A percentile compares a stretch with the other conserved stretches of the same genome.
Conservation (phyloP, 2,888 invertebrate genomes). For the Drosophila pseudotalamancana region DNA sequence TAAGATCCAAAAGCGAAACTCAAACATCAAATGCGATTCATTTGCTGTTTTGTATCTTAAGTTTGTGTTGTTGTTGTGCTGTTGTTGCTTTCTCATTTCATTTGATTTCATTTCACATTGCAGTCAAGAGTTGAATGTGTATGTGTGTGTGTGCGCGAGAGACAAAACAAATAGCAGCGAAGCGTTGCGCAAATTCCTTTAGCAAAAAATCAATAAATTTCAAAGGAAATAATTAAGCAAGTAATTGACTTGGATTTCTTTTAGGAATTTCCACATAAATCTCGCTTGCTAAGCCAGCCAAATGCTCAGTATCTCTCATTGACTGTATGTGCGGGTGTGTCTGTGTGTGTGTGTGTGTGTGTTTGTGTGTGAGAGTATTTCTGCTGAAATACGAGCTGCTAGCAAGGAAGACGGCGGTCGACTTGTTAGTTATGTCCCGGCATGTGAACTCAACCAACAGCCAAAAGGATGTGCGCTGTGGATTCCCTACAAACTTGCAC, state of each 20-base stretch:
- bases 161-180: constrained; percentile 62
- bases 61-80: constrained; percentile 11
- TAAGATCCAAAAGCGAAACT: constrained; percentile 16
- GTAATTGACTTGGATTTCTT: constrained; percentile 81
- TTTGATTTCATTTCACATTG: constrained; percentile 53
- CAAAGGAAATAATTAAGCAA: constrained; percentile 80
- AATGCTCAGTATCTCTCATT: constrained; percentile 24
- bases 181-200: constrained; percentile 64
- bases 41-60: constrained; percentile 14
- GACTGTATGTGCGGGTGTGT: constrained; percentile 7
- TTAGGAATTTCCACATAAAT: constrained; percentile 81
- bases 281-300: constrained; percentile 74
- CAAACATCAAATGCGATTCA: constrained; percentile 43
- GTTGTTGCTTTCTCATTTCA: constrained; percentile 37
- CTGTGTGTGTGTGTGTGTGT: constrained; percentile 1
- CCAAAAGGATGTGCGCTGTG: constrained; percentile 54
- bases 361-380: constrained; percentile 17
- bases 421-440: constrained; percentile 71
- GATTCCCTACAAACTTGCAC: constrained; percentile 45
- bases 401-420: constrained; percentile 33
- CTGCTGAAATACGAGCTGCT: constrained; percentile 54
- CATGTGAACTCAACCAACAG: constrained; percentile 59
- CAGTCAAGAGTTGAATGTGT: constrained; percentile 37
- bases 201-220: constrained; percentile 76
- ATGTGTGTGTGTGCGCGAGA: too few species aligned